Evolutionary conservation across 2,113 vertebrate genomes (phyloP).

Genomic region (Anas platyrhynchos): DNA sequence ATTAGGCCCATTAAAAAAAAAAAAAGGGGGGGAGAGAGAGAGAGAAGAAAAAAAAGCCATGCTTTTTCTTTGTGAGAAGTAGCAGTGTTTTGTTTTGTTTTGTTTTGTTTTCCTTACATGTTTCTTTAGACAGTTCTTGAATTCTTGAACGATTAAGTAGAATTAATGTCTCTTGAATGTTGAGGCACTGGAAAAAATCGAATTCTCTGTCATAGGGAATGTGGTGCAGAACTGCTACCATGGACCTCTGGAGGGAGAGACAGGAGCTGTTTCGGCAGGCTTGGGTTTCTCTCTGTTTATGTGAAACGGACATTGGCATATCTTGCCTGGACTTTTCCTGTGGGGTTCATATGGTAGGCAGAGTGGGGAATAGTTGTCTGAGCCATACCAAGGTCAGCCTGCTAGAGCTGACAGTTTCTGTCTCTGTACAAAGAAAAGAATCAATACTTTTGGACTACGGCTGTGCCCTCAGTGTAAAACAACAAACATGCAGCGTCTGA

Average conservation of each 20-base stretch:
- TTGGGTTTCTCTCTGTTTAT: conserved; percentile 75
- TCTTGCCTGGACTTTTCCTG: conserved; percentile 80
- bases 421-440: conserved; percentile 96
- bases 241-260: conserved; percentile 72
- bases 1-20: conserved; percentile 22
- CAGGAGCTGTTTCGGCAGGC: conserved; percentile 76
- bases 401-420: conserved; percentile 97
- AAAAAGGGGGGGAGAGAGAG: background rate
- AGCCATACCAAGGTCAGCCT: conserved; percentile 92
- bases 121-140: conserved; percentile 16
- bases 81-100: background rate
- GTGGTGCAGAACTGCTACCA: conserved; percentile 78
- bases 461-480: conserved; percentile 97
- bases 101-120: background rate
- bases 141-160: conserved; percentile 52
- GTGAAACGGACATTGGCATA: conserved; percentile 81
- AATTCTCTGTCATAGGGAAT: conserved; percentile 85
- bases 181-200: conserved; percentile 71
- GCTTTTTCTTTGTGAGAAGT: conserved; percentile 10
- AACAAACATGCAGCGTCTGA: conserved; percentile 96
- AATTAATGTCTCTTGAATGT: conserved; percentile 51
- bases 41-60: conserved; percentile 16
- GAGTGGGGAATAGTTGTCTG: conserved; percentile 94
- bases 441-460: conserved; percentile 99
- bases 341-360: conserved; percentile 87